Evolutionary conservation across 2,888 invertebrate species (phyloP).

Genomic region (Galerucella pusilla): DNA sequence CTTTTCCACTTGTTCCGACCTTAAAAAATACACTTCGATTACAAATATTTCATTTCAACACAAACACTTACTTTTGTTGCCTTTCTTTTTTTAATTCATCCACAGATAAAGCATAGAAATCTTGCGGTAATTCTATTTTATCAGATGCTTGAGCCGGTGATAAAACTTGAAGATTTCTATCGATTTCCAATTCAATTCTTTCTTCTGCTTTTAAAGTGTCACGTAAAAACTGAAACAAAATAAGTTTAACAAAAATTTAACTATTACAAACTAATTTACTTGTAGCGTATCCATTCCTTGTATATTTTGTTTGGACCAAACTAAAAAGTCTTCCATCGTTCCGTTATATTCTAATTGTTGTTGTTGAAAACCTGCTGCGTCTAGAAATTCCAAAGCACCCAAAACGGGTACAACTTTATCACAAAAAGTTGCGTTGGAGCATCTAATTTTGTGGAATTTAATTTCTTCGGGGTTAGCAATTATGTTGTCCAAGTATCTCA

Average conservation of each 20-base stretch:
- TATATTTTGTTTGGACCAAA: slow-evolving; percentile 73
- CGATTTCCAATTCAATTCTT: slow-evolving; percentile 84
- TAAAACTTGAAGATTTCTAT: slow-evolving; percentile 87
- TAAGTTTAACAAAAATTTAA: too few species aligned
- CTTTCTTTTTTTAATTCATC: slow-evolving; percentile 90
- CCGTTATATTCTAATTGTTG: slow-evolving; percentile 70
- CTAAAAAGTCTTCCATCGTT: slow-evolving; percentile 73
- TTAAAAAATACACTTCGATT: slow-evolving; percentile 56
- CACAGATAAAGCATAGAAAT: slow-evolving; percentile 84
- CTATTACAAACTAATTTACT: too few species aligned
- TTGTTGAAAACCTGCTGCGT: slow-evolving; percentile 84
- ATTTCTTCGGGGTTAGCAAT: slow-evolving; percentile 85
- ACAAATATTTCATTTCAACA: too few species aligned
- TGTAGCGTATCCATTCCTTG: slow-evolving; percentile 69
- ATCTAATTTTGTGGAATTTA: slow-evolving; percentile 90
- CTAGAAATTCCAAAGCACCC: slow-evolving; percentile 83
- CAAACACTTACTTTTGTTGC: slow-evolving; percentile 70
- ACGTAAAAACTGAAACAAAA: slow-evolving; percentile 71
- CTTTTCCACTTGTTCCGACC: slow-evolving; percentile 81
- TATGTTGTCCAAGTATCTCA: slow-evolving; percentile 92
- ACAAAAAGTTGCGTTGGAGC: slow-evolving; percentile 81
- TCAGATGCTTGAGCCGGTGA: slow-evolving; percentile 79
- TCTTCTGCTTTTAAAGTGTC: slow-evolving; percentile 85
- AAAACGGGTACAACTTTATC: slow-evolving; percentile 85
- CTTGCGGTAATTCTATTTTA: slow-evolving; percentile 79